Evolutionary conservation across 2,113 vertebrate species (phyloP).

Genomic region (Eudyptes chrysolophus): DNA sequence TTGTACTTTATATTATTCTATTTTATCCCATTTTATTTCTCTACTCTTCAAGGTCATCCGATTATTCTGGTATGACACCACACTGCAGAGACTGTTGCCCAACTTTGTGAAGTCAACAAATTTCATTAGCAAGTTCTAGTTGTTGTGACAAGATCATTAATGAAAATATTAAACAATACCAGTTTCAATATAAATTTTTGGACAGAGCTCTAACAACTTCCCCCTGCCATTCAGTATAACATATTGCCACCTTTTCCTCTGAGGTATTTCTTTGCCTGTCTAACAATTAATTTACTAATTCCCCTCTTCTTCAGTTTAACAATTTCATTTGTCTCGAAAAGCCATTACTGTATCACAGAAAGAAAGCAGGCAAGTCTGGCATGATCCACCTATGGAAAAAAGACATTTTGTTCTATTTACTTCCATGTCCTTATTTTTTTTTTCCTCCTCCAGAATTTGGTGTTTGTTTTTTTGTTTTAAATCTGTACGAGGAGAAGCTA

Average conservation of each 20-base stretch:
- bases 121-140: not conserved
- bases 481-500: not conserved
- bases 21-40: not conserved
- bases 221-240: not conserved
- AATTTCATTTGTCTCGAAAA: not conserved
- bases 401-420: not conserved
- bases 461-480: not conserved
- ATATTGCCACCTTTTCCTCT: not conserved
- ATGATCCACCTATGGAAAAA: not conserved
- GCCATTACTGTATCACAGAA: not conserved
- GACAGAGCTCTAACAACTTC: not conserved
- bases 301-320: not conserved
- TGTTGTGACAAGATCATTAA: not conserved
- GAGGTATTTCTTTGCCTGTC: not conserved
- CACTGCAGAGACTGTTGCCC: not conserved
- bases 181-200: not conserved
- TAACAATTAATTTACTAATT: not conserved
- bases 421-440: not conserved
- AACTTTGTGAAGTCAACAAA: not conserved
- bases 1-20: not conserved
- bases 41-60: not conserved
- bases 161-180: not conserved
- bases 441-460: not conserved
- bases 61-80: fast-evolving
- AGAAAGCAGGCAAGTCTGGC: not conserved